Evolutionary conservation across 2,113 vertebrate genomes (phyloP).

Genomic region (Platycercus adscitus): DNA sequence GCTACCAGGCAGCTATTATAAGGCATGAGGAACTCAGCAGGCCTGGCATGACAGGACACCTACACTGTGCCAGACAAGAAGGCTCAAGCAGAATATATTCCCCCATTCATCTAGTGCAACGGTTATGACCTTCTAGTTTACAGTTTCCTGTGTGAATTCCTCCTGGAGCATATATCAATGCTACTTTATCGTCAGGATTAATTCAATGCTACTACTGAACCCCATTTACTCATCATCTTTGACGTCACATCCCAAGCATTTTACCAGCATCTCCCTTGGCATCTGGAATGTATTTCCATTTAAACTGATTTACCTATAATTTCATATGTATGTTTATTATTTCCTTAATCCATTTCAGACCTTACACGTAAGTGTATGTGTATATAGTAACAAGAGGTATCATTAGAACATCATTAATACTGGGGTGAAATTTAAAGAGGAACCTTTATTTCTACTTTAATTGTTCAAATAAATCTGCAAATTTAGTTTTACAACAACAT

Average conservation of each 20-base stretch:
- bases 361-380: neutral
- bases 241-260: conserved; percentile 42
- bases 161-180: neutral
- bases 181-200: conserved; percentile 27
- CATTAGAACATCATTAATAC: neutral
- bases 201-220: conserved; percentile 34
- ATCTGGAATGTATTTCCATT: conserved; percentile 51
- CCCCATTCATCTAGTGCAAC: neutral
- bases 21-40: neutral
- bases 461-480: neutral
- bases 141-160: conserved; percentile 10
- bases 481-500: neutral
- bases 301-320: conserved; percentile 60
- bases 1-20: neutral
- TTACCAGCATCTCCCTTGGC: conserved; percentile 38
- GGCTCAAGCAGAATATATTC: neutral
- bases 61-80: neutral
- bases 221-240: conserved; percentile 48
- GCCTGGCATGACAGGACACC: neutral
- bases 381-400: neutral
- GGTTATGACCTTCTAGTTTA: neutral
- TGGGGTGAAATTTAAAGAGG: neutral
- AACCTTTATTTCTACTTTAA: neutral
- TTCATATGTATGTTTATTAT: conserved; percentile 30
- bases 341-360: conserved; percentile 35